Percentiles rank a stretch among this genome's conserved stretches.
These are phyloP conservation scores for Enteromius viviparus DNA, from an alignment of 2,797 vertebrate species.

Conservation along the genomic window DNA sequence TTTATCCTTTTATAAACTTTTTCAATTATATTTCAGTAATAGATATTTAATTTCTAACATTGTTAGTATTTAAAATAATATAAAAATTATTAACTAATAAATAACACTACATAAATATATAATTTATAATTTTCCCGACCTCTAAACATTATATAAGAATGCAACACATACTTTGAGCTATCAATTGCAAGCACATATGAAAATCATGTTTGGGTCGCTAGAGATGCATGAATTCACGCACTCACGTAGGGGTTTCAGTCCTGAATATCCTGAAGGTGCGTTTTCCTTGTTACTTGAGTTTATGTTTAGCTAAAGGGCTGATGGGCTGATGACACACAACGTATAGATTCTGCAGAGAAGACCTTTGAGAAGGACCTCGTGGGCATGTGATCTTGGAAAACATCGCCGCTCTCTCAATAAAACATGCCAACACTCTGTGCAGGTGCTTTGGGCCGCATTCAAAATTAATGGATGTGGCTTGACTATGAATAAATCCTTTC, in stretches of 20 bases:
- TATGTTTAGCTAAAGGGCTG: conserved; percentile 39
- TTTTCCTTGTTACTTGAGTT: conserved; percentile 41
- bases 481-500: conserved; percentile 56
- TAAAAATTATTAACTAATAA: background rate
- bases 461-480: conserved; percentile 57
- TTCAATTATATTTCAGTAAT: too few relatives aligned
- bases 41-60: too few relatives aligned
- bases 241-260: background rate
- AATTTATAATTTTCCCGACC: background rate
- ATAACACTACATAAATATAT: background rate
- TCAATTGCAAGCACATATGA: background rate
- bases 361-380: conserved; percentile 38
- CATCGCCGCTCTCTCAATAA: conserved; percentile 56
- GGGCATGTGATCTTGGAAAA: conserved; percentile 57
- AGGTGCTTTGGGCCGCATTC: conserved; percentile 61
- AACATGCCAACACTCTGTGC: conserved; percentile 54
- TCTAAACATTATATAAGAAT: background rate
- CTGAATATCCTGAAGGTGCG: background rate
- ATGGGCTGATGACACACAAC: conserved; percentile 32
- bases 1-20: too few relatives aligned
- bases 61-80: too few relatives aligned
- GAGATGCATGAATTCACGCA: background rate
- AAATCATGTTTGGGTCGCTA: background rate
- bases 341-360: conserved; percentile 41
- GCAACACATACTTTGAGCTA: background rate